A percentile compares a stretch with the other conserved stretches of the same genome.
phyloP scores from a whole-genome alignment of 1,140 invertebrate genomes.

The Drosophila rhopaloa region DNA sequence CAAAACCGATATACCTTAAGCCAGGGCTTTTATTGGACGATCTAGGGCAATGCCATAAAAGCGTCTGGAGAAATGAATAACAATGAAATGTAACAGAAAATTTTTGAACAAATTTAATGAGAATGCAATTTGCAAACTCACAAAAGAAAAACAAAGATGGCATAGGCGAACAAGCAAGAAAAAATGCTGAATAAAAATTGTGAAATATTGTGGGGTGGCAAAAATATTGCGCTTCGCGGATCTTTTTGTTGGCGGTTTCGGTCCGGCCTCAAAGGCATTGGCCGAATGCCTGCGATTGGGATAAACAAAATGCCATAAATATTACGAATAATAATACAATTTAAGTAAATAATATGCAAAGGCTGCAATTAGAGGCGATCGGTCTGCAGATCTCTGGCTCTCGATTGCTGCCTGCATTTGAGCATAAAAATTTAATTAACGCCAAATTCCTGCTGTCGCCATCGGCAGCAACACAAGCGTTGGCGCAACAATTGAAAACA shows the following conservation, averaged over 20 bases:
- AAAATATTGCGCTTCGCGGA: slow-evolving; percentile 23
- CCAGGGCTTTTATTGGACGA: not conserved
- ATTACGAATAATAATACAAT: slow-evolving; percentile 60
- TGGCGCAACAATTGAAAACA: slow-evolving; percentile 46
- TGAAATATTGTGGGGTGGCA: slow-evolving; percentile 33
- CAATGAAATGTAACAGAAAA: slow-evolving; percentile 40
- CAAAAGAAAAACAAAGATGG: slow-evolving; percentile 11
- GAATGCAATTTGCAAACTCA: slow-evolving; percentile 17
- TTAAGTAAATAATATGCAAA: slow-evolving; percentile 57
- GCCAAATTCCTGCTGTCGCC: slow-evolving; percentile 51
- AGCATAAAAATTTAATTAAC: slow-evolving; percentile 73
- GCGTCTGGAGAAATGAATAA: slow-evolving; percentile 34
- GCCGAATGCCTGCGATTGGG: slow-evolving; percentile 51
- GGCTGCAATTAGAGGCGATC: slow-evolving; percentile 44
- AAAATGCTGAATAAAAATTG: slow-evolving; percentile 31
- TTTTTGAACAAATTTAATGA: slow-evolving; percentile 25
- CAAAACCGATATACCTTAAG: not conserved
- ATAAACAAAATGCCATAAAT: slow-evolving; percentile 66
- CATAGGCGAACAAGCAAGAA: slow-evolving; percentile 2
- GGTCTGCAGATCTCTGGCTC: slow-evolving; percentile 7
- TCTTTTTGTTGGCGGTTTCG: slow-evolving; percentile 4
- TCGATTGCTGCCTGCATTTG: slow-evolving; percentile 55
- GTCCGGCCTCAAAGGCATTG: slow-evolving; percentile 39
- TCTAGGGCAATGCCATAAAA: slow-evolving; percentile 13
- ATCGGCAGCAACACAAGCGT: not conserved